A percentile compares a stretch with the other conserved stretches of the same genome.
These are phyloP conservation scores for Carpatolechia fugitivella DNA, from an alignment of 2,888 invertebrate genomes.

Conservation along the genomic window DNA sequence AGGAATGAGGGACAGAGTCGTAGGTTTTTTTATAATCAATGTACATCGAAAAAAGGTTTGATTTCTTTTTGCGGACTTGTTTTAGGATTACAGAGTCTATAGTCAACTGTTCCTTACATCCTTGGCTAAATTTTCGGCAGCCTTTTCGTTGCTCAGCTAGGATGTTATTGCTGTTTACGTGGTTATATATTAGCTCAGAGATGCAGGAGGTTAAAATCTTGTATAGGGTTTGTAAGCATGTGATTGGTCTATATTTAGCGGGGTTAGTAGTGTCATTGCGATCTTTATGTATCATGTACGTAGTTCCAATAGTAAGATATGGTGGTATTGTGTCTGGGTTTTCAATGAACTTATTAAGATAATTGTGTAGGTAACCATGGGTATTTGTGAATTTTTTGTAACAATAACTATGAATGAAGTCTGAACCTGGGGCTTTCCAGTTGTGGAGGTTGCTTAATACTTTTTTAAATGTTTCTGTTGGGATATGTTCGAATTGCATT, in stretches of 20 bases:
- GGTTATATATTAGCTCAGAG: background rate
- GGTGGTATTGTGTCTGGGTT: slow-evolving; percentile 10
- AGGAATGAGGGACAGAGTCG: slow-evolving; percentile 11
- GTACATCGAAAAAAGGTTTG: slow-evolving; percentile 18
- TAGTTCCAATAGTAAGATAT: slow-evolving; percentile 12
- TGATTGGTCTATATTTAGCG: slow-evolving; percentile 13
- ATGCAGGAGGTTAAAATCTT: background rate
- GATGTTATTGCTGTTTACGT: slow-evolving; percentile 6
- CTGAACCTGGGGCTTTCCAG: slow-evolving; percentile 19
- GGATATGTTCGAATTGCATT: slow-evolving; percentile 17
- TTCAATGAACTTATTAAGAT: slow-evolving; percentile 13
- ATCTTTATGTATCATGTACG: slow-evolving; percentile 20
- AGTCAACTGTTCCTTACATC: slow-evolving; percentile 21
- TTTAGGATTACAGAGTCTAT: background rate
- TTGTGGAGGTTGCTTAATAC: slow-evolving; percentile 20
- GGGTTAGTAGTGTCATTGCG: slow-evolving; percentile 4
- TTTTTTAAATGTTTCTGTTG: slow-evolving; percentile 14
- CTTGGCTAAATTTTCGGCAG: slow-evolving; percentile 4
- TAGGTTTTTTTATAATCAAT: slow-evolving; percentile 11
- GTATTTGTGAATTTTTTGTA: background rate
- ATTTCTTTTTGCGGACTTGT: slow-evolving; percentile 8
- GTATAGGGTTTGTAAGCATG: background rate
- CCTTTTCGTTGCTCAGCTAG: background rate
- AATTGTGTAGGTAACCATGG: slow-evolving; percentile 4
- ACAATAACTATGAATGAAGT: slow-evolving; percentile 23